Base-by-base conservation (phyloP, 2,797 vertebrate genomes). In the Telmatherina bonti region DNA sequence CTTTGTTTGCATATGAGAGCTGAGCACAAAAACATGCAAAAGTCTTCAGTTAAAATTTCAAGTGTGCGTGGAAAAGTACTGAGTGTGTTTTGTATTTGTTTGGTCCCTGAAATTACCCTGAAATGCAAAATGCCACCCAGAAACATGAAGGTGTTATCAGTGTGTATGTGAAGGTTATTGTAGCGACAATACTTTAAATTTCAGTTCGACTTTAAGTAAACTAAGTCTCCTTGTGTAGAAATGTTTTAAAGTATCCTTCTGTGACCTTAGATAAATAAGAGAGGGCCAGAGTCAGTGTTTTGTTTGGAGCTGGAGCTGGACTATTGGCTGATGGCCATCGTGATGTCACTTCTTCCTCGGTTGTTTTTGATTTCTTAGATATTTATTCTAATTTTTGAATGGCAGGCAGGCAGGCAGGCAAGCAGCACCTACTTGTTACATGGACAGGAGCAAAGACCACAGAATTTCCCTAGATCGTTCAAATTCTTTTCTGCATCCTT, bases 401-500 rank as follows among this genome's bases (percentile, higher is more conserved):
- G 88, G 88, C 90, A 93, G 92, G 93, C 91, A 93, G 92, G 93
- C 93, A 95, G 96, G 95, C 96, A 98, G 97, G 96, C 97, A 98
- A 96, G 96, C 97, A 97, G 95, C 96, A 99, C 98, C 97, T 99
- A 99, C 98, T 99, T 99, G 97, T 99, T 99, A 97, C 98, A 99
- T 95, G 98, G 98, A 97, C 98, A 99, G 96, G 97, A 97, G 96
- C 98, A 99, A 96, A 99, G 98, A 96, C 98, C 98, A 98, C 98
- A 99, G 97, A 99, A 99, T 96, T 99, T 99, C 96, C 97, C 98
- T 97, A 99, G 98, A 96, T 99, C 97, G 96, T 98, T 98, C 97
- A 99, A 98, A 98, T 99, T 99, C 97, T 99, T 99, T 98, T 99
- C 98, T 97, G 98, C 98, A 97, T 99, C 98, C 96, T 99, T 99